These are phyloP conservation scores for Malthinus flaveolus DNA, from an alignment of 2,888 invertebrate genomes.

Conservation along the genomic window DNA sequence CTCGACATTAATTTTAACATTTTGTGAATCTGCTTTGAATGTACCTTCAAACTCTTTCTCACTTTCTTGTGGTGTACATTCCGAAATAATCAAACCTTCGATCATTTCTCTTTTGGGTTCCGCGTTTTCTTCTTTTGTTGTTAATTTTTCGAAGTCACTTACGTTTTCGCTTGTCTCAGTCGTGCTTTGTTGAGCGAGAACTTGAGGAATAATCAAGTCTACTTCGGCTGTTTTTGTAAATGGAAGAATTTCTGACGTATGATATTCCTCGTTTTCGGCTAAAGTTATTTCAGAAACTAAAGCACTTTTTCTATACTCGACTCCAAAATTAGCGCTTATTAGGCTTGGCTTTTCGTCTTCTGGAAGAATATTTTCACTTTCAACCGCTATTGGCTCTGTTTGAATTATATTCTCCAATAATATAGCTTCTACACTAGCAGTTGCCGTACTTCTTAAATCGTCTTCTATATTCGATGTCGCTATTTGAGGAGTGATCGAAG, in stretches of 20 bases:
- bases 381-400: conserved; percentile 50
- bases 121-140: conserved; percentile 46
- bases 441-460: conserved; percentile 27
- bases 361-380: conserved; percentile 52
- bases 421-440: conserved; percentile 43
- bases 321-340: conserved; percentile 52
- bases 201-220: conserved; percentile 45
- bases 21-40: conserved; percentile 56
- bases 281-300: conserved; percentile 53
- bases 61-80: conserved; percentile 56
- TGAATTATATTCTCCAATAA: conserved; percentile 47
- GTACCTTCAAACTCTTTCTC: conserved; percentile 56
- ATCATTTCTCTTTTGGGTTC: conserved; percentile 54
- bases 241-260: conserved; percentile 46
- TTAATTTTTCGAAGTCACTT: conserved; percentile 34
- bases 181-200: conserved; percentile 51
- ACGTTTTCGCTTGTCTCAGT: conserved; percentile 42
- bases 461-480: conserved; percentile 41
- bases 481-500: conserved; percentile 50
- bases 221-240: conserved; percentile 43
- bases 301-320: conserved; percentile 52
- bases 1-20: conserved; percentile 55
- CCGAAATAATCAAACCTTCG: conserved; percentile 56
- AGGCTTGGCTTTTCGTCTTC: conserved; percentile 47
- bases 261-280: conserved; percentile 54